Base-by-base conservation (phyloP, 2,113 vertebrate genomes). In the Raja brachyura region DNA sequence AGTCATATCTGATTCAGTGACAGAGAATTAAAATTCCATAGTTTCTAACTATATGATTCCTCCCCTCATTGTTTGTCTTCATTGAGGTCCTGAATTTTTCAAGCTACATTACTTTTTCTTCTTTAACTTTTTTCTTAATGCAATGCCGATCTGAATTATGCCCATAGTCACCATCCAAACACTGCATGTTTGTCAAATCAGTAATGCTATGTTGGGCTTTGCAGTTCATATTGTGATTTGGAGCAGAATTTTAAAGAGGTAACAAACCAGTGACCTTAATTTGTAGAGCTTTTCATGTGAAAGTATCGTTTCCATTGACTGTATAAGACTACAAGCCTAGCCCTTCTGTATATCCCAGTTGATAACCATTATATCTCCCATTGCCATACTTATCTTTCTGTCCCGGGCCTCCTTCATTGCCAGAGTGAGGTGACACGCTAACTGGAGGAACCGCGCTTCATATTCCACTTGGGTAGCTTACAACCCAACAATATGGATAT, bases 11-110 rank as follows among this genome's bases (percentile, higher is more conserved):
- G 5, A 18, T 31, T 59, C 56, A 86, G 28, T 86, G 78, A 33
- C 75, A 81, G 39, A 79, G 33, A 81, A 81, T 81, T 81, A 56
- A 81, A 81, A 54, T 81, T 81, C 78, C 78, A 25, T 54, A 54
- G 14, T 18, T 31, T 31, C n/a, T 79, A 16, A 20, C 77, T 33
- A 10, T 39, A 54, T 22, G 48, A 81, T 56, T 22, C 59, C n/a
- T 16, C 5, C 4, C 25, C 11, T 22, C 33, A 5, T 22, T n/a
- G 25, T 90, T 90, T 68, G 5, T 10, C 66, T 5, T 70, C 3
- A 68, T 61, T 14, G 31, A 90, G 48, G 2, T 8, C 16, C 14
- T 22, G 63, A 22, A 33, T 33, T 33, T 73, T 13, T 22, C 7
- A 48, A 39, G 9, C 68, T 16, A 73, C 33, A 39, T 61, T 13